Conservation (phyloP, 2,797 vertebrate species). For the Micropoecilia bifurca region DNA sequence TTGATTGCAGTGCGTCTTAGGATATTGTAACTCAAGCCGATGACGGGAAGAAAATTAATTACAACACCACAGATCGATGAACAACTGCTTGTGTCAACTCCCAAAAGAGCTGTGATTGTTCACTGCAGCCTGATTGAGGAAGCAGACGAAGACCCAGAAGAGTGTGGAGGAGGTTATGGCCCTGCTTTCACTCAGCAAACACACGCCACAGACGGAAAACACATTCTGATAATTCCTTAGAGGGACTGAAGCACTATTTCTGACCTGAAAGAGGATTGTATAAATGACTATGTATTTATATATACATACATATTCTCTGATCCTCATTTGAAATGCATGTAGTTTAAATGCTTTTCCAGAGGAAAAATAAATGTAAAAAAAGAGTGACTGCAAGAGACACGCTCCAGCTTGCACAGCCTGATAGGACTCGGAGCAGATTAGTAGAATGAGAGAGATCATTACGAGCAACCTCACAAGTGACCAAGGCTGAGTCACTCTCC, state of each 20-base stretch:
- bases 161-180: slow-evolving; percentile 40
- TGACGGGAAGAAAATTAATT: slow-evolving; percentile 81
- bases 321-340: slow-evolving; percentile 46
- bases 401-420: slow-evolving; percentile 49
- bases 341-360: slow-evolving; percentile 13
- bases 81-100: slow-evolving; percentile 78
- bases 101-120: slow-evolving; percentile 75
- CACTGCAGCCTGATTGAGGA: slow-evolving; percentile 64
- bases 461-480: slow-evolving; percentile 67
- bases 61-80: slow-evolving; percentile 80
- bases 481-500: slow-evolving; percentile 72
- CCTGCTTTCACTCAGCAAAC: slow-evolving; percentile 56
- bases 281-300: slow-evolving; percentile 27
- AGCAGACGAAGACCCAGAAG: slow-evolving; percentile 41
- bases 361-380: background rate
- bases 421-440: slow-evolving; percentile 69
- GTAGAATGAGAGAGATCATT: slow-evolving; percentile 69
- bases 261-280: slow-evolving; percentile 22
- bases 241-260: slow-evolving; percentile 24
- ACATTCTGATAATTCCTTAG: slow-evolving; percentile 34
- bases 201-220: slow-evolving; percentile 21
- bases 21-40: slow-evolving; percentile 76
- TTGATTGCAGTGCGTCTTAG: slow-evolving; percentile 70
- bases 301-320: slow-evolving; percentile 25
- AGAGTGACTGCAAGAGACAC: slow-evolving; percentile 43